Evolutionary conservation across 2,888 invertebrate genomes (phyloP), one percentile per base, ranked within the genome.

Genomic region (Fragum fragum): DNA sequence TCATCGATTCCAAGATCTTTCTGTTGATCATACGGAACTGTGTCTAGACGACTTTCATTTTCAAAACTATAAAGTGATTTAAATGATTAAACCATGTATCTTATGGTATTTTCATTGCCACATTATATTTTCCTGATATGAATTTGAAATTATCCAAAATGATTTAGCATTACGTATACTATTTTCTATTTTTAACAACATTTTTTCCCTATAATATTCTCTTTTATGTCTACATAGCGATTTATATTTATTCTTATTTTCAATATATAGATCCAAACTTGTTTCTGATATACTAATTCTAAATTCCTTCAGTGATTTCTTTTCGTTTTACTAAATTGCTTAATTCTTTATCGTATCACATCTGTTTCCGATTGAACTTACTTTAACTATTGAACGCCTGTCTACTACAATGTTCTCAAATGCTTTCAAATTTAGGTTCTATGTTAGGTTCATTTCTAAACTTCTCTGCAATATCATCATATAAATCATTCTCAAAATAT

Each of bases 71-170:
- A 52, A 47, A 70, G 21, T 16, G 26, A 26, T 18, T 28, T 47
- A 73, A 73, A 61, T 73, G 39, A 18, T 61, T 23, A 42, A 73
- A 39, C 36, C 57, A 73, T 6, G 29, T 28, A 18, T 73, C 61
- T 6, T 39, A 26, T 16, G 73, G n/a, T 7, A 73, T 36, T 2
- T 59, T 32, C 2, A 26, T 23, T 23, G 36, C n/a, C 1, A 14
- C 3, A 26, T 42, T 59, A 3, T 32, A 11, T 61, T 42, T 61
- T 7, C 36, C 36, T 29, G 55, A 26, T 9, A 71, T 9, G 1
- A 23, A 29, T 57, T 36, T 55, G 7, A 71, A 16, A 52, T 55
- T 28, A n/a, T 29, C 71, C 71, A 71, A 53, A 71, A 71, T 16
- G 57, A 2, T 26, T 61, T 73, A 14, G 73, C 26, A 39, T 73